Evolutionary conservation across 2,888 invertebrate genomes (phyloP), one percentile per base, ranked within the genome.

Genomic region (Pollenia labialis): DNA sequence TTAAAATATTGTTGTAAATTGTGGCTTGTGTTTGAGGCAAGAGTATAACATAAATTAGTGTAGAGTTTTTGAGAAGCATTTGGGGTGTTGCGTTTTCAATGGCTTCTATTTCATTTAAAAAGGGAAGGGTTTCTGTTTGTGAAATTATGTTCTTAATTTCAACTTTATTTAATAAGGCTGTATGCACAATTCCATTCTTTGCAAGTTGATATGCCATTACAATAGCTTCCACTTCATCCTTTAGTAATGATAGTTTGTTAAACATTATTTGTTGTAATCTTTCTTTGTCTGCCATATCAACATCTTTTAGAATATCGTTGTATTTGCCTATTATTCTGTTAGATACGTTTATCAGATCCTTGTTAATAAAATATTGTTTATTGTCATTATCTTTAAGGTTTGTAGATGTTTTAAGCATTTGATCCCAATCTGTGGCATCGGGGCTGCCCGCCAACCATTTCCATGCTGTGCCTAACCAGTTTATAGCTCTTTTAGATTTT

Each of bases 101-200:
- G 18, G 66, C 66, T 66, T 64, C 64, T 64, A 64, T 64, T 64
- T 64, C 62, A 62, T 62, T 62, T n/a, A 62, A 62, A 62, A 48
- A 48, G 16, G 84, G 87, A 18, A 88, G 69, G 42, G 88, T 85
- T 84, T 84, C 82, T 23, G 75, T 88, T 85, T 86, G 81, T 11
- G 87, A 84, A 14, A 87, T 54, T 10, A 84, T 81, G 32, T 85
- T 84, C 2, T 64, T 72, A 54, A 88, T 87, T 46, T 85, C 86
- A n/a, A 48, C 79, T 76, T 87, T 87, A 64, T 85, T 85, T 62
- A 87, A 42, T 46, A 88, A 32, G 18, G 72, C 56, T 42, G 87
- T 80, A 48, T 85, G 82, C 8, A 87, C 83, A 75, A 87, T 88
- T 56, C 85, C 87, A 60, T 76, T 81, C 71, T 87, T 88, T 81